Base-by-base conservation (phyloP, 1,140 invertebrate species). In the Glossosoma conforme region DNA sequence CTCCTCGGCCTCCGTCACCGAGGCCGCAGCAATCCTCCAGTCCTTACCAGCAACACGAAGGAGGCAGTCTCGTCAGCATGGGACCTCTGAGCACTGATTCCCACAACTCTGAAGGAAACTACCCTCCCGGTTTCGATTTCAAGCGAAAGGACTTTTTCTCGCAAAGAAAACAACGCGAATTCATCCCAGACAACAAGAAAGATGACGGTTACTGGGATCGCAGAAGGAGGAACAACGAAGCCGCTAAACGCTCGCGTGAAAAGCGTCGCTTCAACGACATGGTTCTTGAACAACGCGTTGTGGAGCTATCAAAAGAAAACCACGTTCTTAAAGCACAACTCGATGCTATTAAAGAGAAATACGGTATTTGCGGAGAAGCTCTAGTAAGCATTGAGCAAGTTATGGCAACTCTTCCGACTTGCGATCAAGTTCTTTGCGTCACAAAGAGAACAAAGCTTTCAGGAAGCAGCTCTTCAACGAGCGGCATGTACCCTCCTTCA, bases 121-220 rank as follows among this genome's bases (percentile, higher is more conserved):
- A 70, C 52, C 58, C 67, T 2, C 56, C 61, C 36, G 66, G 63
- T 22, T 81, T 77, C 46, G 74, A 84, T 45, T 74, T 82, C 58
- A 80, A 83, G 59, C 72, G 85, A 52, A 89, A 89, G 63, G 86
- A 89, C 37, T 76, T 89, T 49, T 88, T 89, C 65, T 82, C 86
- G 11, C 90, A 93, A 61, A 79, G 94, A 44, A 97, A 97, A 63
- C 92, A 96, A 65, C 78, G 94, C 1, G 93, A 97, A 65, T 97
- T 97, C 68, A 97, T 96, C 42, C 94, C 94, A 0, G 94, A 97
- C 62, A 93, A 86, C 66, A 95, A 94, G 63, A 98, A 98, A 67
- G 94, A 98, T 62, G 91, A 96, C 59, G 91, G 87, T 60, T 98
- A 98, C 70, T 98, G 95, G 95, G 93, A 97, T 69, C 79, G 94